Conservation (phyloP, 2,113 vertebrate genomes). For the Cryptotis parvus region DNA sequence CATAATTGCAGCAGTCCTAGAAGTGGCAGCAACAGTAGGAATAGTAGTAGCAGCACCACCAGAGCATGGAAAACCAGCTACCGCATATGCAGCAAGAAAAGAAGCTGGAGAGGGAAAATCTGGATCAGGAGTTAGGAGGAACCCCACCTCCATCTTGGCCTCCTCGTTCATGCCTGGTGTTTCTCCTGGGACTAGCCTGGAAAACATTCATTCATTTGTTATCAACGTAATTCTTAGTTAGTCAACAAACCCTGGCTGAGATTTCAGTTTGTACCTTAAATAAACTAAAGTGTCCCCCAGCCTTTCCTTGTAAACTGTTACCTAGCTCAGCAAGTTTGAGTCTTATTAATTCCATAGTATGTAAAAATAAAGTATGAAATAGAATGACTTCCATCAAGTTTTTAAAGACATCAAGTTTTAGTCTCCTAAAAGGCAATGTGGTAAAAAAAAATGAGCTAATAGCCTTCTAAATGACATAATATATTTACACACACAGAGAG, state of each 20-base stretch:
- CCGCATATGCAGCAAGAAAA: neutral
- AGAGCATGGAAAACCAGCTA: constrained; percentile 3
- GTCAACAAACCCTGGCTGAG: neutral
- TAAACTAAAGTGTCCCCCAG: neutral
- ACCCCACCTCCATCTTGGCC: too few species aligned
- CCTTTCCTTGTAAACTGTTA: neutral
- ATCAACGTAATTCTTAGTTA: neutral
- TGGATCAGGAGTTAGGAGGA: neutral
- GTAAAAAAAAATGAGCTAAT: neutral
- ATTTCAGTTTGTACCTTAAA: neutral
- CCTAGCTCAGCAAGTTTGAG: neutral
- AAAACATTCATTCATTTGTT: neutral
- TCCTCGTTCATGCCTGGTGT: neutral
- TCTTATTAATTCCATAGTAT: neutral
- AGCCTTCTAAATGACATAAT: neutral
- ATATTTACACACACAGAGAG: too few species aligned
- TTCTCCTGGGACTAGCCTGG: neutral
- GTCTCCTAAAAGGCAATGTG: neutral
- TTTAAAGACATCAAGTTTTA: rapidly evolving
- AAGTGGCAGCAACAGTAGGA: too few species aligned
- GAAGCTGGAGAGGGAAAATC: neutral
- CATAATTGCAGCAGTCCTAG: neutral
- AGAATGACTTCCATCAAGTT: neutral
- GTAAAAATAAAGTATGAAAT: neutral
- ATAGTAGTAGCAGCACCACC: neutral